These are phyloP conservation scores for Brevimyrus niger DNA, from an alignment of 2,113 vertebrate species.

Conservation along the genomic window DNA sequence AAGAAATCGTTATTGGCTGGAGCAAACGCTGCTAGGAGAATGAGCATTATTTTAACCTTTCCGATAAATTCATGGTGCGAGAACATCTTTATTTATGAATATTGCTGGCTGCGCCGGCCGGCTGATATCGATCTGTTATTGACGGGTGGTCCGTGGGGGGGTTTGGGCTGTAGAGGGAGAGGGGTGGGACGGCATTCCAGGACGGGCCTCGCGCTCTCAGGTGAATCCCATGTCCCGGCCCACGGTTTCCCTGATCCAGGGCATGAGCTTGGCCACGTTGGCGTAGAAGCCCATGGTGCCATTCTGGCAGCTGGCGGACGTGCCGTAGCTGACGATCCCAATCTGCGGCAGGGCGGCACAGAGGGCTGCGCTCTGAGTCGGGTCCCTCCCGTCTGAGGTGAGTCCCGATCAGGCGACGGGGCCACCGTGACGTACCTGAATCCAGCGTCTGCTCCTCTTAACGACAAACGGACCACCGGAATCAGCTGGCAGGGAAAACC, in stretches of 20 bases:
- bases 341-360: neutral
- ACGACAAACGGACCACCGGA: slow-evolving; percentile 20
- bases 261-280: slow-evolving; percentile 14
- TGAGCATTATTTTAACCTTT: slow-evolving; percentile 6
- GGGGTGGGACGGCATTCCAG: neutral
- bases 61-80: neutral
- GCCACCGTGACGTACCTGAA: neutral
- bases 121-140: slow-evolving; percentile 3
- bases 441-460: slow-evolving; percentile 18
- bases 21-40: neutral
- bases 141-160: neutral
- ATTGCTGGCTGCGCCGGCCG: neutral
- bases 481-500: neutral
- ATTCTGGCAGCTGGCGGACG: neutral
- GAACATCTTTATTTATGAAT: slow-evolving; percentile 6
- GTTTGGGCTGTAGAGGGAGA: neutral
- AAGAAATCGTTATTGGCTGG: neutral
- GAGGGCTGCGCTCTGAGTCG: neutral
- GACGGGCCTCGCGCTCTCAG: neutral
- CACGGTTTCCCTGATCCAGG: slow-evolving; percentile 12
- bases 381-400: neutral
- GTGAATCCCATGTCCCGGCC: slow-evolving; percentile 6
- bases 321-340: slow-evolving; percentile 19
- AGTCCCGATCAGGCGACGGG: neutral
- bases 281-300: slow-evolving; percentile 13